Evolutionary conservation across 2,888 invertebrate species (phyloP), one percentile per base, ranked within the genome.

Genomic region (Coecobrya sp.): DNA sequence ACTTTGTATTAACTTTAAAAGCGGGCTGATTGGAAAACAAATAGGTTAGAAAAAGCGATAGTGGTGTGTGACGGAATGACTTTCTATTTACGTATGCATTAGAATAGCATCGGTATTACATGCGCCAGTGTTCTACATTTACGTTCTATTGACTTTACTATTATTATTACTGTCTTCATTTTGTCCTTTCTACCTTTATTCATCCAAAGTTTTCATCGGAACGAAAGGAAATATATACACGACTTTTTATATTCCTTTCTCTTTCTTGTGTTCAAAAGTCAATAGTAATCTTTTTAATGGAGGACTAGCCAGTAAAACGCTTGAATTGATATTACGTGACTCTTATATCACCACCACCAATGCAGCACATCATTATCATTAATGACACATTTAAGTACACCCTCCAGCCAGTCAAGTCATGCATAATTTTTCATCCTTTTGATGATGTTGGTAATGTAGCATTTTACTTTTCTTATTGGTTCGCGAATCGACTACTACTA

Each of bases 321-420:
- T 70, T 36, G 36, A 70, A n/a, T 65, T 36, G n/a, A 8, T 3
- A 70, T 70, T 30, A 36, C 70, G n/a, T 36, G 36, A 11, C 36
- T 36, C 30, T 70, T 22, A 70, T 65, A 65, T 27, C 70, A 36
- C 11, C 11, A 27, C 19, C 36, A 19, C 30, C 70, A 36, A 70
- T n/a, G 70, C n/a, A 70, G 70, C 70, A 36, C 36, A 70, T 27
- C 68, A 36, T 70, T 70, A 70, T 36, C 70, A 70, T 70, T 7
- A 70, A 70, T 70, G 70, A 36, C 70, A 70, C 30, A 36, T 70
- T 10, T 19, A 36, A 36, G 70, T 70, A 36, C 70, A 36, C 70
- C 36, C 70, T 70, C 70, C 13, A 70, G 70, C n/a, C 70, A 70
- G 70, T n/a, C 30, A 70, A 70, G n/a, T 70, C 70, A 70, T 70